Evolutionary conservation across 92 coral and sea anemone genomes (phyloP).

Genomic region (Galaxea fascicularis): DNA sequence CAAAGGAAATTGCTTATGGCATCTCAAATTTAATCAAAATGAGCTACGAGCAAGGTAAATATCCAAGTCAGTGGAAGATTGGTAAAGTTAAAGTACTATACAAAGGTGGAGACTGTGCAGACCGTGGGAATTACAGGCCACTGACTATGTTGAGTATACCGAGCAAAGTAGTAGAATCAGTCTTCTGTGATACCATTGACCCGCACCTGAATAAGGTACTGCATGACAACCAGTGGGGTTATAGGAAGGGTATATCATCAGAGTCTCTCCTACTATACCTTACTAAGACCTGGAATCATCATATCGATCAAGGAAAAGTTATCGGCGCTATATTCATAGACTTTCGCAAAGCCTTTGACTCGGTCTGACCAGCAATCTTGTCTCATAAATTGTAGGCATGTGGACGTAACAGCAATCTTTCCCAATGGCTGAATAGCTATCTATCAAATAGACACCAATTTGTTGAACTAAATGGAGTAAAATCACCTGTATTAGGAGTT

Average conservation of each 20-base stretch:
- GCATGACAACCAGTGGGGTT: conserved; percentile 48
- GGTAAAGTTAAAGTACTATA: too few relatives aligned
- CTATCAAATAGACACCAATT: conserved; percentile 30
- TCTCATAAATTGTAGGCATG: conserved; percentile 20
- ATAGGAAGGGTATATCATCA: conserved; percentile 25
- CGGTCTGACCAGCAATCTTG: conserved; percentile 19
- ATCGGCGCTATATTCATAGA: conserved; percentile 19
- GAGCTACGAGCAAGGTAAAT: too few relatives aligned
- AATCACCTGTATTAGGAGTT: not conserved
- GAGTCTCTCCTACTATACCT: conserved; percentile 35
- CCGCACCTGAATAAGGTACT: conserved; percentile 32
- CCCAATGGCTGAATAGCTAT: conserved; percentile 35
- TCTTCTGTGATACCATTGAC: conserved; percentile 40
- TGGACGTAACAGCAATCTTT: conserved; percentile 24
- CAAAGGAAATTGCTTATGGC: too few relatives aligned
- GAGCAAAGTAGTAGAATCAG: conserved; percentile 50
- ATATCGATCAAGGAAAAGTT: conserved; percentile 21
- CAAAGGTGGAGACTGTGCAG: too few relatives aligned
- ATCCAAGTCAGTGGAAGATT: too few relatives aligned
- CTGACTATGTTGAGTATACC: conserved; percentile 34
- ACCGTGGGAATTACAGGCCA: too few relatives aligned
- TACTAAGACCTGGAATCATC: conserved; percentile 30
- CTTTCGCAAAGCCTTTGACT: conserved; percentile 35
- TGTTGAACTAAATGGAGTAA: conserved; percentile 30
- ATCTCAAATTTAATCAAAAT: too few relatives aligned